Conservation (phyloP, 2,797 vertebrate genomes). For the Micromesistius poutassou region DNA sequence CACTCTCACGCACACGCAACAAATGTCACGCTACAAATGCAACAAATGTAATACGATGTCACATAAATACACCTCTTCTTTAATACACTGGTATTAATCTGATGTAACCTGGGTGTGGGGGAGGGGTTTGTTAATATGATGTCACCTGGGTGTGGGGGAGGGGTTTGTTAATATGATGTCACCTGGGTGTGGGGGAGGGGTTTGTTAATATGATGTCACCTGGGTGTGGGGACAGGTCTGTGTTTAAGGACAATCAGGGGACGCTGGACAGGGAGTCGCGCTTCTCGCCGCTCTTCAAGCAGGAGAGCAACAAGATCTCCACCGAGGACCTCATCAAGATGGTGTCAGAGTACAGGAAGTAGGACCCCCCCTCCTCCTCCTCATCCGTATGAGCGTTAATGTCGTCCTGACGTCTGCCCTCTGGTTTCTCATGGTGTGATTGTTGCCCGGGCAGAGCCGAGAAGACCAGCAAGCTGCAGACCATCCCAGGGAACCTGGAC, state of each 20-base stretch:
- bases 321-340: constrained; percentile 93
- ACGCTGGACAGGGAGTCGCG: constrained; percentile 91
- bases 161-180: too few species aligned
- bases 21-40: too few species aligned
- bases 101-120: too few species aligned
- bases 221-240: constrained; percentile 69
- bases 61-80: too few species aligned
- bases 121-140: too few species aligned
- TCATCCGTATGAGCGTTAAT: not conserved
- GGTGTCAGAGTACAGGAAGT: constrained; percentile 91
- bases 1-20: too few species aligned
- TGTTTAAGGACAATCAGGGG: constrained; percentile 96
- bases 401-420: not conserved
- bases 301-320: constrained; percentile 96
- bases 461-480: constrained; percentile 94
- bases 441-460: constrained; percentile 77
- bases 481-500: constrained; percentile 89
- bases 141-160: too few species aligned
- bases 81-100: too few species aligned
- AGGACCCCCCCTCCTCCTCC: constrained; percentile 17
- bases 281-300: constrained; percentile 95
- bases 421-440: not conserved
- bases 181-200: too few species aligned
- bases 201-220: too few species aligned
- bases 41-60: too few species aligned